phyloP scores from a whole-genome alignment of 2,113 vertebrate genomes.

The Manacus vitellinus region DNA sequence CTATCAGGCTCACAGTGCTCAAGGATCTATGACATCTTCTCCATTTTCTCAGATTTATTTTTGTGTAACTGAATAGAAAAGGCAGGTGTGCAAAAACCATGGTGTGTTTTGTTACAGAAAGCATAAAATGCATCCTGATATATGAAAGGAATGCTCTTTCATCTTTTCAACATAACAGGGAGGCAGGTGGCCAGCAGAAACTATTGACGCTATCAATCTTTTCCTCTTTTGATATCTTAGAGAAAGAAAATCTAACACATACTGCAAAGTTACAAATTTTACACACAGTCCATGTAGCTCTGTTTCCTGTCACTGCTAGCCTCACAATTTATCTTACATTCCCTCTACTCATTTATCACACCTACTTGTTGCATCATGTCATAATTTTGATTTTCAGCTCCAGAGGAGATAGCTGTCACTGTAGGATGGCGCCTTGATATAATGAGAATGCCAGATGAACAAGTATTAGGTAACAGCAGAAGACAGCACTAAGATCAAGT shows the following conservation, averaged over 20 bases:
- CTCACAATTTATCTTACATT: background rate
- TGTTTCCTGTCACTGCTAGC: background rate
- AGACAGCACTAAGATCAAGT: background rate
- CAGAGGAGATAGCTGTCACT: background rate
- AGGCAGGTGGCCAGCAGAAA: background rate
- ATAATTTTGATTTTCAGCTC: constrained; percentile 23
- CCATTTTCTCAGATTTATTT: background rate
- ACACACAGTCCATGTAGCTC: background rate
- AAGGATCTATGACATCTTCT: background rate
- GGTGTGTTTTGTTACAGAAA: background rate
- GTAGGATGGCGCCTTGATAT: background rate
- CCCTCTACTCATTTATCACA: background rate
- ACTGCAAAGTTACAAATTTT: background rate
- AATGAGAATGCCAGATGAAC: background rate
- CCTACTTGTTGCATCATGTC: background rate
- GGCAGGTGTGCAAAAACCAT: background rate
- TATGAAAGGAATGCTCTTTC: background rate
- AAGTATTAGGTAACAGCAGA: background rate
- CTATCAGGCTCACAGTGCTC: background rate
- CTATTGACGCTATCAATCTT: background rate
- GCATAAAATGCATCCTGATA: background rate
- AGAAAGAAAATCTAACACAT: background rate
- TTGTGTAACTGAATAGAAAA: background rate
- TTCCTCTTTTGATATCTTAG: background rate
- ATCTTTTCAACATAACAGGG: background rate